phyloP scores from a whole-genome alignment of 2,888 invertebrate species.

The Parapristionchus giblindavisi region DNA sequence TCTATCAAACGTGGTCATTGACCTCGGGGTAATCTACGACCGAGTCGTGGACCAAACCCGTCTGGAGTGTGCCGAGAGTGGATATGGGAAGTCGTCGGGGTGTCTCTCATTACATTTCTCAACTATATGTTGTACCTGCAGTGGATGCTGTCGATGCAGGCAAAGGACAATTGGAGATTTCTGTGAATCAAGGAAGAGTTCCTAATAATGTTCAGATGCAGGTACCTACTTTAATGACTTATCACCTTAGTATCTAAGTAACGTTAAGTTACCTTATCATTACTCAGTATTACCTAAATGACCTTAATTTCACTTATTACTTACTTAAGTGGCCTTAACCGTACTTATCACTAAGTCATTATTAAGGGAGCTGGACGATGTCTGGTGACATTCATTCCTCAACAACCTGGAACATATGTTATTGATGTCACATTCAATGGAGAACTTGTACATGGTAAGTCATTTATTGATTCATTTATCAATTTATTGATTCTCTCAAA shows the following conservation, averaged over 20 bases:
- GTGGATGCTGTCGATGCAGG: constrained; percentile 98
- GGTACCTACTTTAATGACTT: too few relatives aligned
- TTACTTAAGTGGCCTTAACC: too few relatives aligned
- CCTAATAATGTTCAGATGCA: constrained; percentile 96
- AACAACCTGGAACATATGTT: constrained; percentile 87
- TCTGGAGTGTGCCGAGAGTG: too few relatives aligned
- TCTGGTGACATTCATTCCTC: constrained; percentile 87
- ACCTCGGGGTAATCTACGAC: too few relatives aligned
- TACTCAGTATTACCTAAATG: too few relatives aligned
- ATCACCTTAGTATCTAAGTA: too few relatives aligned
- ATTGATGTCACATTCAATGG: constrained; percentile 95
- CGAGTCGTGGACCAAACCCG: too few relatives aligned
- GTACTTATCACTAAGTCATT: too few relatives aligned
- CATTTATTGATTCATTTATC: too few relatives aligned
- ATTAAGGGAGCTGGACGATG: constrained; percentile 52
- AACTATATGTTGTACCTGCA: constrained; percentile 72
- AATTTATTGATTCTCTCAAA: too few relatives aligned
- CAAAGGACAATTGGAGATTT: constrained; percentile 98
- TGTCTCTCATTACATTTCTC: constrained; percentile 56
- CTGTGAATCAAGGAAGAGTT: constrained; percentile 97
- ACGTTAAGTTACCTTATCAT: too few relatives aligned
- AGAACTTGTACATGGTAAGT: constrained; percentile 86
- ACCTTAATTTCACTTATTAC: too few relatives aligned
- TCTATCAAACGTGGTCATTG: background rate
- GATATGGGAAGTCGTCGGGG: constrained; percentile 21